These are phyloP conservation scores for Calliopum simillimum DNA, from an alignment of 2,888 invertebrate genomes.

Conservation along the genomic window DNA sequence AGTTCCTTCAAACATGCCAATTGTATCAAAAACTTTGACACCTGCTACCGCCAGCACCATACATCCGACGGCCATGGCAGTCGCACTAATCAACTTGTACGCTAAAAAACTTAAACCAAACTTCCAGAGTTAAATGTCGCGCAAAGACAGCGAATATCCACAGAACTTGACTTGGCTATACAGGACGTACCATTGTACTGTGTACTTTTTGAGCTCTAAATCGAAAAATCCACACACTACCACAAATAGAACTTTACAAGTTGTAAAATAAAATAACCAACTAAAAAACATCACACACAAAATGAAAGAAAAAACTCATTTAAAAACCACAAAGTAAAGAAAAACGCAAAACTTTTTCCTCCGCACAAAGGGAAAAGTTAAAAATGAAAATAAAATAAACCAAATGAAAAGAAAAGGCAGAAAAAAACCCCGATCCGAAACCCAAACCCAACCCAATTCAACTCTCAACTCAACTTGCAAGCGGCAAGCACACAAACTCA, in stretches of 20 bases:
- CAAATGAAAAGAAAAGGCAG: background rate
- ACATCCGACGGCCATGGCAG: too few relatives aligned
- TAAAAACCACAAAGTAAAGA: slow-evolving; percentile 28
- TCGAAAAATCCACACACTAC: slow-evolving; percentile 22
- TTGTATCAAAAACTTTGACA: too few relatives aligned
- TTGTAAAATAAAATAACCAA: slow-evolving; percentile 16
- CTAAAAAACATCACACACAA: background rate
- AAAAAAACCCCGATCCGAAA: background rate
- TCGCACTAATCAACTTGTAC: too few relatives aligned
- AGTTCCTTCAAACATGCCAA: too few relatives aligned
- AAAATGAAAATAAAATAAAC: slow-evolving; percentile 7
- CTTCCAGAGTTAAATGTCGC: too few relatives aligned
- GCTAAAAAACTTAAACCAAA: too few relatives aligned
- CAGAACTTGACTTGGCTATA: too few relatives aligned
- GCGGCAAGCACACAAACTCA: slow-evolving; percentile 7
- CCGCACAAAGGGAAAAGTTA: background rate
- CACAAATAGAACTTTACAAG: slow-evolving; percentile 12
- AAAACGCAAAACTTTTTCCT: slow-evolving; percentile 2
- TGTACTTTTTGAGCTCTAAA: background rate
- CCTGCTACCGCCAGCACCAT: too few relatives aligned
- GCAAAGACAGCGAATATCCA: too few relatives aligned
- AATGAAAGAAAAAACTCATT: slow-evolving; percentile 24
- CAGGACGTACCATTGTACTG: too few relatives aligned
- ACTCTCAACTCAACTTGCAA: background rate
- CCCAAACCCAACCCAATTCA: too few relatives aligned